Conservation (phyloP, 2,113 vertebrate species). For the Catharus minimus region DNA sequence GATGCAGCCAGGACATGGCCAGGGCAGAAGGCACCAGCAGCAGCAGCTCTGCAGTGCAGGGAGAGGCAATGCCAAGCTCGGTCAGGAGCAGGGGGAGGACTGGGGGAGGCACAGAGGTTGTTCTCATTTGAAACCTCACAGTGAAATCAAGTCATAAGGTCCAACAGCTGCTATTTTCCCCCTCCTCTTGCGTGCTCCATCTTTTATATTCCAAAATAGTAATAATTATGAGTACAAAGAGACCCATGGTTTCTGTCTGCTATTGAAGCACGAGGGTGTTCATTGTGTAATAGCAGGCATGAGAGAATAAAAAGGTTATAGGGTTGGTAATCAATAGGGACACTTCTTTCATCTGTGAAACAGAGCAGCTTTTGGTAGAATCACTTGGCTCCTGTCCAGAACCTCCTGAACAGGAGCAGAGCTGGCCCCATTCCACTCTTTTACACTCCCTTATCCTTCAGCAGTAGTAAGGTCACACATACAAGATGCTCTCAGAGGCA, state of each 20-base stretch:
- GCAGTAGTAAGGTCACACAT: conserved; percentile 16
- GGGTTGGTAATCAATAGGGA: conserved; percentile 15
- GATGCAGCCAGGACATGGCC: rapidly evolving
- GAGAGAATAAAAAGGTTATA: conserved; percentile 15
- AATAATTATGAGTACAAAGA: conserved; percentile 49
- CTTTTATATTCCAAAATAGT: conserved; percentile 53
- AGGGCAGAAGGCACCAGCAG: not conserved
- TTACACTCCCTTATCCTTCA: conserved; percentile 7
- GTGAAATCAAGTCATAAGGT: conserved; percentile 54
- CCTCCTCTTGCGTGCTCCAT: not conserved
- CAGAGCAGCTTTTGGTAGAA: conserved; percentile 5
- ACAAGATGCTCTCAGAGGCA: not conserved
- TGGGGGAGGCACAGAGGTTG: conserved; percentile 22
- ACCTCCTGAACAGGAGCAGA: conserved; percentile 9
- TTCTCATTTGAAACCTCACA: conserved; percentile 4
- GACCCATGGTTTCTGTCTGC: conserved; percentile 24
- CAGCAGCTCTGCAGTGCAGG: conserved; percentile 13
- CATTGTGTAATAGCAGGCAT: conserved; percentile 1
- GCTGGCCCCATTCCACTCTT: conserved; percentile 13
- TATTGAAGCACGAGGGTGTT: conserved; percentile 20
- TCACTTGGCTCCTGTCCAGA: conserved; percentile 22
- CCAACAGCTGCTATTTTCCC: conserved; percentile 40
- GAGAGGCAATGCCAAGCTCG: not conserved
- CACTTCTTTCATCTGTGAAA: conserved; percentile 23
- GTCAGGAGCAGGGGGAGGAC: not conserved